phyloP scores from a whole-genome alignment of 2,113 vertebrate genomes.

The Tautogolabrus adspersus region DNA sequence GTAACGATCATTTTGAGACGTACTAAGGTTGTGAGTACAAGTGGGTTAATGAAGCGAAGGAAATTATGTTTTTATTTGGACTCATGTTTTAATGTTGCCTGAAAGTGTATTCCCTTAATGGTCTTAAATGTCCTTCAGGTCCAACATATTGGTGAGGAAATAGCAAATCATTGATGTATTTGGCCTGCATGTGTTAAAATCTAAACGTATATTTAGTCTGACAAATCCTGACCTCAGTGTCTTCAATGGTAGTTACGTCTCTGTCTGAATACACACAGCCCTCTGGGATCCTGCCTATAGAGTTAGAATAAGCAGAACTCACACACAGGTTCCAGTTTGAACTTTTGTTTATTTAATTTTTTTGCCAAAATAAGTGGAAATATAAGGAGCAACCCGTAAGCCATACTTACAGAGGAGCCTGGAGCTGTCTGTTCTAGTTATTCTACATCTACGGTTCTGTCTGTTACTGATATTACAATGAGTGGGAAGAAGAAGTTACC shows the following conservation, averaged over 20 bases:
- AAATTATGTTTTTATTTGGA: no score
- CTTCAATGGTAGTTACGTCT: constrained; percentile 3
- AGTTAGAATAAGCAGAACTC: constrained; percentile 57
- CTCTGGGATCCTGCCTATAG: constrained; percentile 56
- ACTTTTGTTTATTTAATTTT: constrained; percentile 44
- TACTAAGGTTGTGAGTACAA: constrained; percentile 30
- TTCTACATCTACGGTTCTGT: constrained; percentile 63
- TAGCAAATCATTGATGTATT: neutral
- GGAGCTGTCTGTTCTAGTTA: constrained; percentile 65
- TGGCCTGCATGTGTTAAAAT: no score
- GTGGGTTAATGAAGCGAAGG: neutral
- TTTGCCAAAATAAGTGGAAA: constrained; percentile 26
- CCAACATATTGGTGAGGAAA: neutral
- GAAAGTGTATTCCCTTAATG: no score
- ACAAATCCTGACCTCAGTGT: constrained; percentile 25
- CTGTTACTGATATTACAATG: constrained; percentile 76
- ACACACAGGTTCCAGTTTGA: constrained; percentile 48
- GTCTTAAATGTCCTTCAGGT: no score
- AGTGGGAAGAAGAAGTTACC: constrained; percentile 61
- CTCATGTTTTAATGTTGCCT: no score
- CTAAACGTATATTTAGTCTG: no score
- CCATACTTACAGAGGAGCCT: constrained; percentile 58
- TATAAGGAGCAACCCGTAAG: constrained; percentile 54
- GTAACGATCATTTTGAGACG: constrained; percentile 7
- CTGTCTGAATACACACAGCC: constrained; percentile 42